Percentiles rank a stretch among this genome's conserved stretches.
phyloP scores from a whole-genome alignment of 1,140 invertebrate species.

The Colletes gigas region DNA sequence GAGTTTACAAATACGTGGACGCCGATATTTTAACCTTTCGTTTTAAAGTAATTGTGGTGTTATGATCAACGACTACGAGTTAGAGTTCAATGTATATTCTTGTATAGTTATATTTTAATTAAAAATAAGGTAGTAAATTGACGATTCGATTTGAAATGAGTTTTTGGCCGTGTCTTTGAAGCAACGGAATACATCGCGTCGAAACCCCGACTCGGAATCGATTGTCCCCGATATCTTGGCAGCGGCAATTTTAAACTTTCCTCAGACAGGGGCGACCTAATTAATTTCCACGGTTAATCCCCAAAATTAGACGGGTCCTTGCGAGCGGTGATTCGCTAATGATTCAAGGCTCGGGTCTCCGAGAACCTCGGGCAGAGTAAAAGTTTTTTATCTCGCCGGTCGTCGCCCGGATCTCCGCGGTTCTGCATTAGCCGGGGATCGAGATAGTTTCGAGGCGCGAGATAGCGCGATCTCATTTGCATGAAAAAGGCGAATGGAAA shows the following conservation, averaged over 20 bases:
- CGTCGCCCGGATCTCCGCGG: slow-evolving; percentile 34
- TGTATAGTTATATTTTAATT: no score
- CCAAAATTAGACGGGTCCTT: slow-evolving; percentile 48
- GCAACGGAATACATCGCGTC: neutral
- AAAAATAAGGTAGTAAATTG: no score
- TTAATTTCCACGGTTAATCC: slow-evolving; percentile 60
- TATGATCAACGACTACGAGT: no score
- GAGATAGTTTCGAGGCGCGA: slow-evolving; percentile 63
- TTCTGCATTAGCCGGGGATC: slow-evolving; percentile 60
- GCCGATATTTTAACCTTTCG: no score
- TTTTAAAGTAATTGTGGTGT: no score
- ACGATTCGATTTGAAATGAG: neutral
- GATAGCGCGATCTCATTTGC: slow-evolving; percentile 71
- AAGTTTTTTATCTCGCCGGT: slow-evolving; percentile 31
- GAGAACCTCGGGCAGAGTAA: slow-evolving; percentile 17
- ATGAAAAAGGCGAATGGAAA: slow-evolving; percentile 74
- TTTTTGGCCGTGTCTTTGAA: neutral
- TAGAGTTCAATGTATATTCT: no score
- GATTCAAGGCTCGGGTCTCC: slow-evolving; percentile 50
- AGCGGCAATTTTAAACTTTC: slow-evolving; percentile 9
- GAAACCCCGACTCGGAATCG: neutral
- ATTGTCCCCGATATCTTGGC: neutral
- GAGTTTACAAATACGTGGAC: no score
- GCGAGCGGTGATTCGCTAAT: slow-evolving; percentile 61
- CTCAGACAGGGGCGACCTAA: slow-evolving; percentile 10